These are phyloP conservation scores for Dendropsophus ebraccatus DNA, from an alignment of 2,113 vertebrate genomes.

Conservation along the genomic window DNA sequence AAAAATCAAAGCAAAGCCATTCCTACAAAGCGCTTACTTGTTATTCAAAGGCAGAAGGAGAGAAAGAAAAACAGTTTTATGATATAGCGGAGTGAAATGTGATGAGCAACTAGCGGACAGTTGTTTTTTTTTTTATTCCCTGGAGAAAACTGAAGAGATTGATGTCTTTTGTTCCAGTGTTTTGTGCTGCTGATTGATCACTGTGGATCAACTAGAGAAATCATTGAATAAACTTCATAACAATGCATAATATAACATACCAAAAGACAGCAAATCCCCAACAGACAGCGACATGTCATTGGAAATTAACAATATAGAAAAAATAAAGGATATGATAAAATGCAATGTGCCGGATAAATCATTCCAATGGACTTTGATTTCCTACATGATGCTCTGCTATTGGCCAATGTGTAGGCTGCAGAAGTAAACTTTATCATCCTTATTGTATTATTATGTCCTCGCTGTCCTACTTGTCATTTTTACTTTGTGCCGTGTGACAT, in stretches of 20 bases:
- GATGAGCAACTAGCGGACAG: conserved; percentile 1
- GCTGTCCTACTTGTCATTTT: not conserved
- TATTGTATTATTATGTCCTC: not conserved
- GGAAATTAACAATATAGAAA: not conserved
- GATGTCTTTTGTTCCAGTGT: not conserved
- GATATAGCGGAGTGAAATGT: not conserved
- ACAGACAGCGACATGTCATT: not conserved
- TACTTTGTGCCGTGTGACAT: not conserved
- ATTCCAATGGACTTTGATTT: not conserved
- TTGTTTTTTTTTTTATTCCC: not conserved
- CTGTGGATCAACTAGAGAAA: not conserved
- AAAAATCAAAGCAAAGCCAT: conserved; percentile 1
- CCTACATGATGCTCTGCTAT: not conserved
- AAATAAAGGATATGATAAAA: not conserved
- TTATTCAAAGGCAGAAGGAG: not conserved
- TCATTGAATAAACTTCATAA: conserved; percentile 15
- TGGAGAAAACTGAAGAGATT: not conserved
- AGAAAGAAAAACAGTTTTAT: conserved; percentile 11
- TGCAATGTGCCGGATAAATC: not conserved
- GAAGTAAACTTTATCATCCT: not conserved
- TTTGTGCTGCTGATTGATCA: not conserved
- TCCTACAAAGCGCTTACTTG: conserved; percentile 1
- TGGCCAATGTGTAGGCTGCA: not conserved
- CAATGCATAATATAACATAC: not conserved
- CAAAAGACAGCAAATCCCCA: not conserved